Evolutionary conservation across 2,888 invertebrate genomes (phyloP).

Genomic region (Formica aserva): DNA sequence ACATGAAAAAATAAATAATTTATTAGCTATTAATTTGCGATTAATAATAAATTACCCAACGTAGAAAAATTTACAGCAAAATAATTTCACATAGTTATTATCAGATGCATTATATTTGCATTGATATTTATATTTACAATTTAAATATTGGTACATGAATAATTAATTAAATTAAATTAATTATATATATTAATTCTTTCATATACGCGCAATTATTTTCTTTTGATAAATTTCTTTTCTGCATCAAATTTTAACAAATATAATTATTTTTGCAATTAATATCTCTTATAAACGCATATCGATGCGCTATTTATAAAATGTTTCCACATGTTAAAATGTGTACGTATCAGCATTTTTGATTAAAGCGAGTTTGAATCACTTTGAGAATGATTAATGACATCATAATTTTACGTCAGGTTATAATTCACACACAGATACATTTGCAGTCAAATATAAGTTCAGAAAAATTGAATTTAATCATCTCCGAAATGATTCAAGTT

Average conservation of each 20-base stretch:
- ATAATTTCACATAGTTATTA: not conserved
- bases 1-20: not conserved
- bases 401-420: not conserved
- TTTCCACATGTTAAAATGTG: not conserved
- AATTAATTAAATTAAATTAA: not conserved
- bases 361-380: not conserved
- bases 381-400: slow-evolving; percentile 23
- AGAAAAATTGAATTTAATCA: slow-evolving; percentile 17
- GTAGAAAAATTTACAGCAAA: not conserved
- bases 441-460: slow-evolving; percentile 10
- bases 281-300: not conserved
- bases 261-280: not conserved
- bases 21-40: not conserved
- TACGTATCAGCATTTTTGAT: not conserved
- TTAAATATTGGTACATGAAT: not conserved
- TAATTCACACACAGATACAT: not conserved
- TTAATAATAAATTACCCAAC: not conserved
- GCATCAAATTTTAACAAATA: not conserved
- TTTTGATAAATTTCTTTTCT: not conserved
- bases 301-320: not conserved
- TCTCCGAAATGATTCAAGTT: not conserved
- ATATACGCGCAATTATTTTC: not conserved
- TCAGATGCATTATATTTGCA: not conserved
- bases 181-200: not conserved
- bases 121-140: not conserved